Base-by-base conservation (phyloP, 2,888 invertebrate species). In the Habroteleia sp. region DNA sequence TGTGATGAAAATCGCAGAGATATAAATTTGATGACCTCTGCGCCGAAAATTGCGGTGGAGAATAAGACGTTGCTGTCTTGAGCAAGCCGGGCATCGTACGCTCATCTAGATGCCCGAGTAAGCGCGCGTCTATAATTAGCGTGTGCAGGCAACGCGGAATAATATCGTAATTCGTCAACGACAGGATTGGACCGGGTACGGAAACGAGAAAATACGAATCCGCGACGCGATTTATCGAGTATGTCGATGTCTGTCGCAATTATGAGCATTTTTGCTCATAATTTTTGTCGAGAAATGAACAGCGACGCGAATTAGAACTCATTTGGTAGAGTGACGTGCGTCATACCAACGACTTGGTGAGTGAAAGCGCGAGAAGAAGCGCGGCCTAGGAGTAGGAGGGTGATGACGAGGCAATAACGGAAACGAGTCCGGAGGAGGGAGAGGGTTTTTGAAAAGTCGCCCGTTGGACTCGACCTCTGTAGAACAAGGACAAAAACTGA, bases 321-420 rank as follows among this genome's bases (percentile, higher is more conserved):
- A 81, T 82, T 82, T 82, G 73, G 78, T 75, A 77, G 79, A 81
- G 79, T 81, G 82, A 77, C 76, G 78, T 74, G 72, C 72, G 74
- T 76, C 69, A 56, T 77, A 13, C 11, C 14, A 41, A 20, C 20
- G 20, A 39, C 39, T 20, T 14, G 5, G 31, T 20, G 16, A 56
- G 56, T 41, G 31, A 56, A 42, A 56, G 13, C 8, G 29, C 0
- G 4, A 16, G 39, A 54, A 27, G n/a, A n/a, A 23, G 13, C n/a
- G n/a, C n/a, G n/a, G n/a, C n/a, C n/a, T n/a, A n/a, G n/a, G n/a
- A n/a, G n/a, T n/a, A 2, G 13, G 23, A 35, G 42, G 29, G 33
- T 16, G 8, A 48, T 10, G n/a, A 33, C 7, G 11, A 3, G 7
- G 10, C 2, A 39, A 20, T n/a, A 20, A n/a, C 11, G 20, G 31